Percentiles rank a stretch among this genome's conserved stretches.
These are phyloP conservation scores for Osmoderma eremita DNA, from an alignment of 2,888 invertebrate genomes.

Conservation along the genomic window DNA sequence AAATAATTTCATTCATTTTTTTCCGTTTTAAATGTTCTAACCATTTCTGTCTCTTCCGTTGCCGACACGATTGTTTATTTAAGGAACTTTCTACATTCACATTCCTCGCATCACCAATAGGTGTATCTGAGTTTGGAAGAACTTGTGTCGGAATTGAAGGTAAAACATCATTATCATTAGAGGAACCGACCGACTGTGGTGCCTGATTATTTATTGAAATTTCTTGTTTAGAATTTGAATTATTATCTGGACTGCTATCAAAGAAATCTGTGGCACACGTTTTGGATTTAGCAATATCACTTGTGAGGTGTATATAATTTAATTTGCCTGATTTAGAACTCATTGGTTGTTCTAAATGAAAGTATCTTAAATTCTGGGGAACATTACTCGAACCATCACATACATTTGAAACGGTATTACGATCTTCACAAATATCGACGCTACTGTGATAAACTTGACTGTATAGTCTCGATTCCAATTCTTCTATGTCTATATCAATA, in stretches of 20 bases:
- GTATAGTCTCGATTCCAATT: constrained; percentile 58
- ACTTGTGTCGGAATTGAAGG: constrained; percentile 26
- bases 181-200: constrained; percentile 13
- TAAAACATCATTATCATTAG: constrained; percentile 35
- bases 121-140: constrained; percentile 6
- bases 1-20: constrained; percentile 4
- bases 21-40: constrained; percentile 22
- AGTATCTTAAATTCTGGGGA: constrained; percentile 31
- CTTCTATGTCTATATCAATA: constrained; percentile 55
- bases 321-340: background rate
- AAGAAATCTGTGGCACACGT: constrained; percentile 17
- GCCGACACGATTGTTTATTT: constrained; percentile 22
- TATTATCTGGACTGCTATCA: background rate
- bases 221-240: background rate
- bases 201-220: background rate
- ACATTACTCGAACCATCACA: background rate
- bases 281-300: background rate
- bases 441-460: constrained; percentile 58
- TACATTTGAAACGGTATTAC: constrained; percentile 16
- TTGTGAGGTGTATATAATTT: background rate
- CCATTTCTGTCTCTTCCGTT: constrained; percentile 23
- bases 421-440: constrained; percentile 39
- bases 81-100: constrained; percentile 28
- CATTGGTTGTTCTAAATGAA: constrained; percentile 2
- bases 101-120: background rate